These are phyloP conservation scores for Cosmia trapezina DNA, from an alignment of 2,888 invertebrate genomes.

Conservation along the genomic window DNA sequence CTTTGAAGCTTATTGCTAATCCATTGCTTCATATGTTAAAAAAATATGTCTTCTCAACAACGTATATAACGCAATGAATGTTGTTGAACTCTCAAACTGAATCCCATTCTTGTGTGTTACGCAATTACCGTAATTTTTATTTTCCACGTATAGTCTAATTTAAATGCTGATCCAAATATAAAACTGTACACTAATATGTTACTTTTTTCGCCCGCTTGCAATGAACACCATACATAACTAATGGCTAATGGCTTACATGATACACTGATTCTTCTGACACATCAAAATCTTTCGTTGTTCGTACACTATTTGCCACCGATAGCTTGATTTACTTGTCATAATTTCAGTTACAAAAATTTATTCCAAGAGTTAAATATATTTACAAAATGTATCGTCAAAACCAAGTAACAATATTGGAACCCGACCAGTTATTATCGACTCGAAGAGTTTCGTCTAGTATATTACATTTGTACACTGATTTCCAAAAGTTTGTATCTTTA, in stretches of 20 bases:
- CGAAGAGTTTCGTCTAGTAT: constrained; percentile 32
- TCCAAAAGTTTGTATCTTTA: neutral
- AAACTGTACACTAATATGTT: neutral
- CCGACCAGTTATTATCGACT: neutral
- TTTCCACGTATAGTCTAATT: neutral
- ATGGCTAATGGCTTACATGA: neutral
- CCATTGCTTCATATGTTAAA: no score
- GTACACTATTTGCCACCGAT: constrained; percentile 15
- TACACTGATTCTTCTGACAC: constrained; percentile 17
- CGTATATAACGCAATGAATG: no score
- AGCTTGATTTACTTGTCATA: neutral
- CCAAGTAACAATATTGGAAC: constrained; percentile 12
- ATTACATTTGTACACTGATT: constrained; percentile 59
- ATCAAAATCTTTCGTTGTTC: constrained; percentile 5
- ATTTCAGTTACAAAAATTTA: constrained; percentile 41
- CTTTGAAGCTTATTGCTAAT: no score
- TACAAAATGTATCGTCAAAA: constrained; percentile 42
- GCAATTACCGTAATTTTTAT: no score
- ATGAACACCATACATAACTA: neutral
- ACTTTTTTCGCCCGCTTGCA: constrained; percentile 23
- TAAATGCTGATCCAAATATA: neutral
- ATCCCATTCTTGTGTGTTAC: no score
- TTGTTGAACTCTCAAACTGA: no score
- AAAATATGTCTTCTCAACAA: no score
- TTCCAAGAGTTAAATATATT: constrained; percentile 36